Base-by-base conservation (phyloP, 2,797 vertebrate species). In the Prionace glauca region DNA sequence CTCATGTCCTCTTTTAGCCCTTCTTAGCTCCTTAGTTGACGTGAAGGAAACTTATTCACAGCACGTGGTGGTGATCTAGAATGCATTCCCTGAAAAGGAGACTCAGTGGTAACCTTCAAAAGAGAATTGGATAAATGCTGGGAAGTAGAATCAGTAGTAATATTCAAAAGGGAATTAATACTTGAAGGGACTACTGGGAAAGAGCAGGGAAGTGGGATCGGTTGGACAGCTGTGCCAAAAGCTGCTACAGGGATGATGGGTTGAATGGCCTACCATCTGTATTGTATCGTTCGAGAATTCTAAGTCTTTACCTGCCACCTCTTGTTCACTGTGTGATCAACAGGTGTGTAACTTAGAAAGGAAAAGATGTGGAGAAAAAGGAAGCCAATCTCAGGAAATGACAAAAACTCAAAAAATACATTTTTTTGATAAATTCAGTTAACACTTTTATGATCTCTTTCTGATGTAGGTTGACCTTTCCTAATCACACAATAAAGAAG, bases 401-500 rank as follows among this genome's bases (percentile, higher is more conserved):
- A 20, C 65, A 67, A 92, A 67, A n/a, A 2, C 26, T 93, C 14
- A 93, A 71, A 67, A 50, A 56, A 56, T 56, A 56, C 5, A 56
- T 56, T 72, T 24, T 29, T 10, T 94, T 50, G 14, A 94, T 45
- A 26, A 26, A 50, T 72, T 95, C 24, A 32, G 14, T 32, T 50
- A 95, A 95, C 45, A n/a, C 22, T n/a, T 95, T 32, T 95, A 56
- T 95, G n/a, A 95, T 95, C 69, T 95, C 36, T 91, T n/a, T 41
- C 45, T 92, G 32, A 41, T 95, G 20, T 95, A 95, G 93, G 29
- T 56, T 95, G 93, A 95, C 93, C 20, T 95, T 95, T 60, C 93
- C 93, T 24, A 95, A 95, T 41, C 93, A 95, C 29, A 95, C 71
- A 74, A 95, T 95, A 95, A 95, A 95, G 93, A 95, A 95, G 93